phyloP scores from a whole-genome alignment of 2,113 vertebrate species.

The Isichthys henryi region DNA sequence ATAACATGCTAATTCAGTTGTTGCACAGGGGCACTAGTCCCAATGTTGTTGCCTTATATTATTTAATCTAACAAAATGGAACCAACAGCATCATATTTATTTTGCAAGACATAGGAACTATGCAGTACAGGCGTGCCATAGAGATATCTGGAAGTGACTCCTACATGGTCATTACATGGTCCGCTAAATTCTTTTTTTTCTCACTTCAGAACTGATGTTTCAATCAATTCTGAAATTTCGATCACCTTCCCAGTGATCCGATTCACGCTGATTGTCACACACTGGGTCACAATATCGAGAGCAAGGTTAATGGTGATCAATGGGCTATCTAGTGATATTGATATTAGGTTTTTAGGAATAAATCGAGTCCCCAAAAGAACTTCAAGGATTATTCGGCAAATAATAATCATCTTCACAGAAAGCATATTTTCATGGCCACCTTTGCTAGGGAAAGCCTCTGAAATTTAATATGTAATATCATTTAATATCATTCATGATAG shows the following conservation, averaged over 20 bases:
- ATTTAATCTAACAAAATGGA: background rate
- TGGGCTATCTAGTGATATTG: conserved; percentile 21
- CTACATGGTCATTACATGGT: background rate
- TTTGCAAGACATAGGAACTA: background rate
- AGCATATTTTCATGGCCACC: background rate
- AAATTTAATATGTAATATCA: background rate
- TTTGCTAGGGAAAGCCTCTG: background rate
- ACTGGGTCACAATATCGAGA: conserved; percentile 24
- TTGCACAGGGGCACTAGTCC: background rate
- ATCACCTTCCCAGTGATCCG: background rate
- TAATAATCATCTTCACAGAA: background rate
- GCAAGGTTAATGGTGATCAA: conserved; percentile 25
- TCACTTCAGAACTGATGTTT: background rate
- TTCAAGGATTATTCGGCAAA: background rate
- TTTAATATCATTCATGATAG: background rate
- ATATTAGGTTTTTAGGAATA: conserved; percentile 5
- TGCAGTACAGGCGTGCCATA: background rate
- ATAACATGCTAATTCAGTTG: background rate
- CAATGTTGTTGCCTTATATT: background rate
- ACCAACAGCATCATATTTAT: background rate
- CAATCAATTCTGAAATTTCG: background rate
- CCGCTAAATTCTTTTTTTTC: background rate
- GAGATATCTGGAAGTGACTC: background rate
- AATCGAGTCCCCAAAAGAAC: background rate
- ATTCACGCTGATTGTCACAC: conserved; percentile 16